A percentile compares a stretch with the other conserved stretches of the same genome.
Conservation (phyloP, 2,113 vertebrate species). For the Heterocephalus glaber region DNA sequence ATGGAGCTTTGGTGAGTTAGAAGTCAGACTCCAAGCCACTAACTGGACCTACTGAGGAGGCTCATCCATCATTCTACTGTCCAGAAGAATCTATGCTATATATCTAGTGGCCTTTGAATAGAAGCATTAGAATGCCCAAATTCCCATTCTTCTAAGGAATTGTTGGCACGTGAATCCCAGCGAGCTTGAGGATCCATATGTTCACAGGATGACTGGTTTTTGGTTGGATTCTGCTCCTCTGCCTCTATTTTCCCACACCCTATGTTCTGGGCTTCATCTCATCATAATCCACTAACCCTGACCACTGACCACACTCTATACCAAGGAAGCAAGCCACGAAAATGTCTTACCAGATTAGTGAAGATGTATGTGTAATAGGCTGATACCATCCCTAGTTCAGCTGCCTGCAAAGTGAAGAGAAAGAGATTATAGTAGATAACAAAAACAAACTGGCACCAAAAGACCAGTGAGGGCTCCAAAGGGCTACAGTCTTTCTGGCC, state of each 20-base stretch:
- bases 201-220: neutral
- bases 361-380: conserved; percentile 99
- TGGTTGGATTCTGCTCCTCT: neutral
- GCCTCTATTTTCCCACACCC: accelerated
- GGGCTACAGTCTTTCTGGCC: neutral
- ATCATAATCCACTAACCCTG: neutral
- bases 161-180: neutral
- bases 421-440: conserved; percentile 77
- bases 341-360: conserved; percentile 96
- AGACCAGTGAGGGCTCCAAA: neutral
- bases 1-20: too few species aligned
- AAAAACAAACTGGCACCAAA: neutral
- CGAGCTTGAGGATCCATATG: neutral
- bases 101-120: neutral
- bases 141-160: neutral
- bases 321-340: conserved; percentile 44
- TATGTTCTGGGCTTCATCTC: neutral
- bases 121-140: neutral
- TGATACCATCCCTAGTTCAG: conserved; percentile 97
- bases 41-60: neutral
- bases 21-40: neutral
- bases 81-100: neutral
- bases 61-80: neutral
- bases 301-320: neutral
- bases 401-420: conserved; percentile 89